Percentiles rank a stretch among this genome's conserved stretches.
These are phyloP conservation scores for Craseonycteris thonglongyai DNA, from an alignment of 2,113 vertebrate species.

Conservation along the genomic window DNA sequence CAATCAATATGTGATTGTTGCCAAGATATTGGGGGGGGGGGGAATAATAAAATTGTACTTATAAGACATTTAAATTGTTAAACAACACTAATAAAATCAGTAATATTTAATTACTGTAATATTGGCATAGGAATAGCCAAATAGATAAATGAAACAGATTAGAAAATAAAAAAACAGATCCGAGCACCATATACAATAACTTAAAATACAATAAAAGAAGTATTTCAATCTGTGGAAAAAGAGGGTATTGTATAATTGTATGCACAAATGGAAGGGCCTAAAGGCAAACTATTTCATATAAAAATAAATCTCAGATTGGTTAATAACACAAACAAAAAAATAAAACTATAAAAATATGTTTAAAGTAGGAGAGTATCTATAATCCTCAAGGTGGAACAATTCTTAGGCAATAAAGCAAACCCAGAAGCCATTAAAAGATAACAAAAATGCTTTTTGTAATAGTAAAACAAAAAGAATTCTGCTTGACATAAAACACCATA, in stretches of 20 bases:
- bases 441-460: neutral
- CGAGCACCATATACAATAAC: neutral
- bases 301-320: neutral
- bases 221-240: neutral
- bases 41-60: neutral
- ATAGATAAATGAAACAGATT: neutral
- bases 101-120: no score
- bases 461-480: neutral
- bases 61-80: neutral
- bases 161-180: neutral
- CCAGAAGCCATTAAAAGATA: neutral
- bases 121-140: neutral
- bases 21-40: neutral
- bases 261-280: neutral
- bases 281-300: neutral
- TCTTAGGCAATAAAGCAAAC: neutral
- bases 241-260: neutral
- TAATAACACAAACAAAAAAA: neutral
- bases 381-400: neutral
- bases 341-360: neutral
- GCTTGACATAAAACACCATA: neutral
- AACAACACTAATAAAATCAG: neutral
- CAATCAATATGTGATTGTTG: neutral
- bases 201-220: neutral
- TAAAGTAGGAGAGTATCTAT: neutral